phyloP scores from a whole-genome alignment of 1,140 invertebrate species.

The Orius insidiosus region DNA sequence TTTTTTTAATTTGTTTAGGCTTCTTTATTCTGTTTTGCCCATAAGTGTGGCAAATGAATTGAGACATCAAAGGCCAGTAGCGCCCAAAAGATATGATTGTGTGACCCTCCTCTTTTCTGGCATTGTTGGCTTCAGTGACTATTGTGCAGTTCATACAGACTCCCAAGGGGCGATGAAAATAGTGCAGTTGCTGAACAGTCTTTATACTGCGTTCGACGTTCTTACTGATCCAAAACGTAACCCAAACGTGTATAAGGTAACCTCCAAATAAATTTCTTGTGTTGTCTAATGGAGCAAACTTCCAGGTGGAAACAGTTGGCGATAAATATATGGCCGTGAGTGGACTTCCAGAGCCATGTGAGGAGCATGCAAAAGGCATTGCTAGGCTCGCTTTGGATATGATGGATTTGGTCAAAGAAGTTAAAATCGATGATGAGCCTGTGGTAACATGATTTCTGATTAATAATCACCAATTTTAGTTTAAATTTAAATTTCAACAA shows the following conservation, averaged over 20 bases:
- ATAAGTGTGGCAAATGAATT: slow-evolving; percentile 84
- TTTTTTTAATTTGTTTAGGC: too few species aligned
- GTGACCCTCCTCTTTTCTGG: slow-evolving; percentile 88
- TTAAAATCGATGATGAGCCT: slow-evolving; percentile 66
- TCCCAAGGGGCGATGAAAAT: slow-evolving; percentile 81
- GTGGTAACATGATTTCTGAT: too few species aligned
- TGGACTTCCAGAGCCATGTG: slow-evolving; percentile 82
- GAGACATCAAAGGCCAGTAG: slow-evolving; percentile 72
- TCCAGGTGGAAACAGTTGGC: slow-evolving; percentile 94
- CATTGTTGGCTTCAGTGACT: slow-evolving; percentile 79
- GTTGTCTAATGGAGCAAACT: slow-evolving; percentile 29
- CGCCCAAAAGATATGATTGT: slow-evolving; percentile 66
- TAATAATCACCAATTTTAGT: too few species aligned
- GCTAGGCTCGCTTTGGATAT: slow-evolving; percentile 83
- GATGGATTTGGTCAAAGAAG: slow-evolving; percentile 80
- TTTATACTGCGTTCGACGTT: slow-evolving; percentile 81
- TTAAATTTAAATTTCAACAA: too few species aligned
- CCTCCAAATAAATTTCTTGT: too few species aligned
- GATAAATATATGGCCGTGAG: slow-evolving; percentile 99
- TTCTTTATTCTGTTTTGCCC: slow-evolving; percentile 86
- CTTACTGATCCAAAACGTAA: slow-evolving; percentile 81
- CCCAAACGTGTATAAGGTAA: slow-evolving; percentile 88
- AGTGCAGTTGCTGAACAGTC: slow-evolving; percentile 74
- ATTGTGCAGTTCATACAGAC: slow-evolving; percentile 71
- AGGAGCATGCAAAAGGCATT: slow-evolving; percentile 82